Evolutionary conservation across 2,888 invertebrate genomes (phyloP), one percentile per base, ranked within the genome.

Genomic region (Neoascia interrupta): DNA sequence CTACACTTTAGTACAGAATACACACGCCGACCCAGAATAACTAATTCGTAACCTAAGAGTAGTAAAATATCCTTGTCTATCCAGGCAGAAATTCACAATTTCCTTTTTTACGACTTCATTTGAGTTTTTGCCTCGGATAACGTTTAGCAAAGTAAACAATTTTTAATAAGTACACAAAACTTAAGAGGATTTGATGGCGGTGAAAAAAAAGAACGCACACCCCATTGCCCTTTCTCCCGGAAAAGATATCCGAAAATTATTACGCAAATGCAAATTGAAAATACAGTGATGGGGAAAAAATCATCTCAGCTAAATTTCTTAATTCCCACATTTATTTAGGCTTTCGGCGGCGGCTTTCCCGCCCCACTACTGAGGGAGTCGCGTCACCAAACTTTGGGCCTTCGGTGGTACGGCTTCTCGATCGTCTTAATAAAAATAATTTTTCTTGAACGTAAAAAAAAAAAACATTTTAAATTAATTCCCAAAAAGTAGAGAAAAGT

Each of bases 221-320:
- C 36, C 34, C 19, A 18, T n/a, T 21, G 19, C 26, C 49, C 49
- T 47, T 34, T 72, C 49, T 41, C 56, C 34, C 47, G 16, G 37
- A 68, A 66, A 53, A n/a, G n/a, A 58, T 60, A 47, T 60, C 39
- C 45, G 37, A 60, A 73, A 66, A 58, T 74, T 60, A 74, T 49
- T 60, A 68, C 66, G 23, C 51, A 74, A 68, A 74, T 68, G 68
- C 54, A 68, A 68, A 64, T 73, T 74, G 60, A 49, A 72, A 73
- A 74, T 68, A 41, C 41, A 39, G n/a, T n/a, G n/a, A 41, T 39
- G 47, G 31, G 26, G 6, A 66, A 36, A 41, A 45, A 58, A 41
- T 47, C 26, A 54, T 49, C 58, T 53, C 45, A 47, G 23, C 37
- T 45, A 19, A 49, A 53, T 47, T 39, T 45, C 6, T 63, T 47